A percentile compares a stretch with the other conserved stretches of the same genome.
Conservation (phyloP, 1,140 invertebrate genomes). For the Calycopis cecrops region DNA sequence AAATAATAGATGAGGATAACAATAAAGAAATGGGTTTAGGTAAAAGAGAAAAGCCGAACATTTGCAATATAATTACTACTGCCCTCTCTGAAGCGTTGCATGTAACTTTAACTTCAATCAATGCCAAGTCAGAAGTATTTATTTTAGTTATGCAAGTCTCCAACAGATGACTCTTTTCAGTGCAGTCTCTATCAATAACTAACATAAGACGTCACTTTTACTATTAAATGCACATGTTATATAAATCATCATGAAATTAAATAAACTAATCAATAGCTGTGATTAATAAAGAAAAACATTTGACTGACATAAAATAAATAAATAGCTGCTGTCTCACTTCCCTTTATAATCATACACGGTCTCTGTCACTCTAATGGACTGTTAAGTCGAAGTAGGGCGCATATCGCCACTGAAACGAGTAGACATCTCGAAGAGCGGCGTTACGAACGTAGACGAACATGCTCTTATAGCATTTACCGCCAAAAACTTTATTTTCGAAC, state of each 20-base stretch:
- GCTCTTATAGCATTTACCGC: constrained; percentile 66
- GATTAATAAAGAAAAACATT: no score
- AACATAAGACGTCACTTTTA: no score
- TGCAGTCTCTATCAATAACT: no score
- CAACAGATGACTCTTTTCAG: not conserved
- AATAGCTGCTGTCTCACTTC: not conserved
- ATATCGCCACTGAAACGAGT: constrained; percentile 50
- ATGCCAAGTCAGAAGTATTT: not conserved
- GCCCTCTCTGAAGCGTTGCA: not conserved
- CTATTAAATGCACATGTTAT: no score
- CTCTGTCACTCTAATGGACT: constrained; percentile 53
- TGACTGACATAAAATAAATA: no score
- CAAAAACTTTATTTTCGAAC: constrained; percentile 55
- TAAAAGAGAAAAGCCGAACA: no score
- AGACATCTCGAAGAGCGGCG: constrained; percentile 65
- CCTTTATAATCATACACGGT: constrained; percentile 16
- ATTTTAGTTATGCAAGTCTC: not conserved
- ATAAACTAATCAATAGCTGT: no score
- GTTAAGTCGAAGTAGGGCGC: constrained; percentile 66
- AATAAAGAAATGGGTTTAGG: no score
- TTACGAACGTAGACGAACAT: constrained; percentile 63
- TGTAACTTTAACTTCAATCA: not conserved
- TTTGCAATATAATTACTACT: not conserved
- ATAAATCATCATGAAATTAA: no score
- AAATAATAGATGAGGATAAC: no score